Evolutionary conservation across 2,797 vertebrate genomes (phyloP), one percentile per base, ranked within the genome.

Genomic region (Odontamblyopus lacepedii): DNA sequence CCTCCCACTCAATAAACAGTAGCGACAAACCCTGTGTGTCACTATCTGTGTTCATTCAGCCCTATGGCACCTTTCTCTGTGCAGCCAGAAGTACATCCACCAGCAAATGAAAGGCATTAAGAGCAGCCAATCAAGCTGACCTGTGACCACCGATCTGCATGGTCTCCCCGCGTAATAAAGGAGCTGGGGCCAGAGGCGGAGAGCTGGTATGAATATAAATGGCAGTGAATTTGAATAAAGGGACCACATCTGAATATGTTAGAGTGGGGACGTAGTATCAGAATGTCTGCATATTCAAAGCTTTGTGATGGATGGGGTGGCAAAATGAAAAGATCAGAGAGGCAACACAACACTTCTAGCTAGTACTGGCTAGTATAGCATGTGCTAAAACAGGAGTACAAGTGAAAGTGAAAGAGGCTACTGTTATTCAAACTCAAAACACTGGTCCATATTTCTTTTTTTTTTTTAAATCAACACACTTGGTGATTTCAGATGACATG

Each of bases 181-280:
- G 74, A 81, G 83, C 72, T 71, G 78, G 63, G 63, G 74, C 76
- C 81, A 70, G 86, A 67, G 76, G 56, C 27, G 2, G 69, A 78
- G 78, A 78, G 74, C 69, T 71, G 71, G 84, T 78, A 81, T 86
- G 84, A 89, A 90, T 91, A 82, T 81, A 84, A 87, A 91, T 85
- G 71, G 84, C 73, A 4, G 50, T 38, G 67, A 62, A 88, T 91
- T 86, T 88, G 71, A 88, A 89, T 89, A 78, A 76, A 67, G 70
- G 63, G 75, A 78, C 64, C 50, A 71, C 38, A 82, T 87, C 81
- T 81, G 70, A 89, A 89, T 88, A 73, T 76, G 79, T 73, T 71
- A 56, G 53, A 67, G 38, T 62, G 69, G 77, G 60, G 70, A 78
- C 70, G 70, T 76, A 81, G 70, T 76, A 81, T 81, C 77, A 64